Evolutionary conservation across 2,113 vertebrate species (phyloP).

Genomic region (Azemiops feae): DNA sequence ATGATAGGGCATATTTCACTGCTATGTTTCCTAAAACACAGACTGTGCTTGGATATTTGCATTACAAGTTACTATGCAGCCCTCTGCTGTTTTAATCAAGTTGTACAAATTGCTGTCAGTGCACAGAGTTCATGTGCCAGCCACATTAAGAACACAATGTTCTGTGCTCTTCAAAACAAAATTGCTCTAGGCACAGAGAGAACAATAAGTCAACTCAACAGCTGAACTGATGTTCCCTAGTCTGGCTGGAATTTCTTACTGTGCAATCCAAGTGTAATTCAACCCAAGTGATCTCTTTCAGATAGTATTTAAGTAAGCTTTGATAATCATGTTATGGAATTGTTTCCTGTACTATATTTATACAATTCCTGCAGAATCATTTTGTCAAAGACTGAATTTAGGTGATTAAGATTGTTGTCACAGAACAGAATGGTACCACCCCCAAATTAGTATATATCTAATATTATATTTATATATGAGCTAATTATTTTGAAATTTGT

Average conservation of each 20-base stretch:
- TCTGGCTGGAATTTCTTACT: conserved; percentile 54
- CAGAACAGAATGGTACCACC: not conserved
- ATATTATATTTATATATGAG: not conserved
- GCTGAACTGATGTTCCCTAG: conserved; percentile 69
- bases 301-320: conserved; percentile 40
- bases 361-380: conserved; percentile 4
- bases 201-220: conserved; percentile 79
- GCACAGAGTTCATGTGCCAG: conserved; percentile 80
- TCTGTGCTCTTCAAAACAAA: conserved; percentile 82
- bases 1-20: conserved; percentile 50
- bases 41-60: conserved; percentile 57
- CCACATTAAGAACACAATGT: conserved; percentile 79
- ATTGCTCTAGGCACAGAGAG: conserved; percentile 77
- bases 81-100: conserved; percentile 71
- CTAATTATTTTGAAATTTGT: not conserved
- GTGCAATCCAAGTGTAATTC: conserved; percentile 63
- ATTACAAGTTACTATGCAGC: conserved; percentile 70
- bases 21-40: conserved; percentile 63
- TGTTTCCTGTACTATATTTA: not conserved
- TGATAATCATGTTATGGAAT: conserved; percentile 38
- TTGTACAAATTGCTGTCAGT: conserved; percentile 80
- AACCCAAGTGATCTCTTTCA: conserved; percentile 60
- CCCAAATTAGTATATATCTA: not conserved
- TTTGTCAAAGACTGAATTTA: not conserved
- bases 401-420: not conserved